Conservation (phyloP, 2,797 vertebrate species). For the Odontamblyopus lacepedii region DNA sequence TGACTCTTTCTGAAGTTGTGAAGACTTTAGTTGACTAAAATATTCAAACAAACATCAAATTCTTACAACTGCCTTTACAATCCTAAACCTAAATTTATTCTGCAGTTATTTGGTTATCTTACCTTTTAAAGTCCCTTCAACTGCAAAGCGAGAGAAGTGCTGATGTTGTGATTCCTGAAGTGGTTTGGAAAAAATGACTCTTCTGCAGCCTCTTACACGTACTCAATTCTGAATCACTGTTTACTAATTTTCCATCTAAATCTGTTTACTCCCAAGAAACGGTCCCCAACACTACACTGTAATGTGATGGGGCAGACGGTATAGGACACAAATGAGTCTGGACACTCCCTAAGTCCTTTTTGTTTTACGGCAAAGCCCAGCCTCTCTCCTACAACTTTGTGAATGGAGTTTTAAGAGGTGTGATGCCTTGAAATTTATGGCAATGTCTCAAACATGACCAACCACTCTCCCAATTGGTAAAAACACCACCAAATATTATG, state of each 20-base stretch:
- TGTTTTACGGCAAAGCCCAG: conserved; percentile 6
- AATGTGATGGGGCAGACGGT: not conserved
- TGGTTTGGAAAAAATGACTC: conserved; percentile 72
- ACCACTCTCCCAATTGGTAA: not conserved
- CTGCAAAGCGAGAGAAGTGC: conserved; percentile 18
- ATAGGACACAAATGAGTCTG: not conserved
- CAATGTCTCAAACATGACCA: conserved; percentile 29
- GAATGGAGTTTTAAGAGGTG: conserved; percentile 20
- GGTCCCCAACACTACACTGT: not conserved
- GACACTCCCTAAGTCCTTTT: not conserved
- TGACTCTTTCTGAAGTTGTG: not conserved
- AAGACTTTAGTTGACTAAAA: not conserved
- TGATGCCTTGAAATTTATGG: conserved; percentile 53
- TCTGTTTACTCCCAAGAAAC: conserved; percentile 19
- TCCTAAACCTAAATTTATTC: not conserved
- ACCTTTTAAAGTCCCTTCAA: conserved; percentile 47
- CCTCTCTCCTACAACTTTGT: conserved; percentile 4
- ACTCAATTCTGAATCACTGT: conserved; percentile 37
- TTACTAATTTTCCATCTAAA: conserved; percentile 43
- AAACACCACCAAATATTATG: not conserved
- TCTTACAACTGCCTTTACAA: not conserved
- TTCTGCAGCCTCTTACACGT: conserved; percentile 41
- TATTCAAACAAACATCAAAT: not conserved
- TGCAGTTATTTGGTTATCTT: conserved; percentile 12
- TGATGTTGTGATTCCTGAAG: conserved; percentile 47